Evolutionary conservation across 2,113 vertebrate genomes (phyloP), one percentile per base, ranked within the genome.

Genomic region (Theristicus caerulescens): DNA sequence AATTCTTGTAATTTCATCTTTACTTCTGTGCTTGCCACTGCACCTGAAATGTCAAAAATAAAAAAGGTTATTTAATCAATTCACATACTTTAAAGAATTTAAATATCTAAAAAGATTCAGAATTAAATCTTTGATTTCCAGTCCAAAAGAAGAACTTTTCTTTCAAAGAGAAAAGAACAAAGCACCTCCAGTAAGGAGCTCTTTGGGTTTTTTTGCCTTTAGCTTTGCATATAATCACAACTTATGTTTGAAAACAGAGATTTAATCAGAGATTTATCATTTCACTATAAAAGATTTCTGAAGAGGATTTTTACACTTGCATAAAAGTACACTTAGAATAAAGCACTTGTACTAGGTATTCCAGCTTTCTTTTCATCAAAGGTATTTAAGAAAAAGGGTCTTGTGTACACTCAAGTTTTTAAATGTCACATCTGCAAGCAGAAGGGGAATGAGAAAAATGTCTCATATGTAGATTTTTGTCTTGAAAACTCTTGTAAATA

Each of bases 1-100:
- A 99, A 99, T 93, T 99, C 99, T 91, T 99, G 99, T 26, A 99
- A 94, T 62, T 99, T 99, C 99, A 99, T 99, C 98, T 99, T 99
- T 74, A 99, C 99, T 97, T 99, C 99, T 2, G 99, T 99, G 96
- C 99, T 99, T 88, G 99, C 99, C 82, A 99, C 99, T 2, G 99
- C 99, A 96, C 99, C 99, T 99, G 97, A n/a, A 8, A 70, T 5
- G 15, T 15, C 52, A 93, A 34, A 61, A 71, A 54, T 10, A 24
- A 34, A 61, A 76, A 42, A 61, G 24, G 34, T 44, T 73, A 77
- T 61, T 55, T 57, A 73, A 85, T 51, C 31, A 49, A 61, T 34
- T 67, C 34, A 17, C 24, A 12, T 2, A 17, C 40, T 64, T 74
- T 25, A 62, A 86, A 67, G 52, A 78, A 69, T 27, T 31, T 4